phyloP scores from a whole-genome alignment of 2,797 vertebrate genomes.

The Anolis apletophallus region DNA sequence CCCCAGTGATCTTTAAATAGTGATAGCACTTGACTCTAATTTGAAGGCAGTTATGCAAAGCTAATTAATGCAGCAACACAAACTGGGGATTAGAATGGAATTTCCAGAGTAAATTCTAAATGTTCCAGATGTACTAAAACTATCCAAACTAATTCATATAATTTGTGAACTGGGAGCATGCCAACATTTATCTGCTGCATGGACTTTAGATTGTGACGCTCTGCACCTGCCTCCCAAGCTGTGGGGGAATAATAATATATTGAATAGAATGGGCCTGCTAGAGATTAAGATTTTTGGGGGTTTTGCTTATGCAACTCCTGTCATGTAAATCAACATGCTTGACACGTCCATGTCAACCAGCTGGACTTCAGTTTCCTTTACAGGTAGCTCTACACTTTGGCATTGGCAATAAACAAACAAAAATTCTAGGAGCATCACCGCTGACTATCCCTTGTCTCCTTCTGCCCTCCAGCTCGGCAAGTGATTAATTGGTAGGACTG shows the following conservation, averaged over 20 bases:
- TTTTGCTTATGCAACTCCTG: conserved; percentile 17
- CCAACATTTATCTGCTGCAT: conserved; percentile 35
- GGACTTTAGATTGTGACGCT: background rate
- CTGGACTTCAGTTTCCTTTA: background rate
- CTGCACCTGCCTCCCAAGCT: conserved; percentile 52
- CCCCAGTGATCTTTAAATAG: conserved; percentile 24
- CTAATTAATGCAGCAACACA: conserved; percentile 3
- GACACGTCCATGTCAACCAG: background rate
- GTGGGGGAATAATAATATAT: conserved; percentile 39
- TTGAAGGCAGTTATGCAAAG: background rate
- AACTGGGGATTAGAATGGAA: conserved; percentile 43
- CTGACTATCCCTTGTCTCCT: background rate
- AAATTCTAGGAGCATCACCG: background rate
- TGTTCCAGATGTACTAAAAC: conserved; percentile 58
- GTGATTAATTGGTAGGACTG: conserved; percentile 18
- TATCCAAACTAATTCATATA: conserved; percentile 57
- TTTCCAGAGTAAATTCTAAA: conserved; percentile 46
- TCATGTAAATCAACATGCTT: background rate
- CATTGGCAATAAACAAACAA: conserved; percentile 6
- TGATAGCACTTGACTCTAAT: conserved; percentile 6
- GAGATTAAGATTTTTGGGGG: background rate
- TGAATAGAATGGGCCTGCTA: conserved; percentile 32
- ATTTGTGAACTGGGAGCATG: conserved; percentile 55
- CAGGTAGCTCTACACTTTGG: background rate
- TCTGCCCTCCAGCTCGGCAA: conserved; percentile 33